Evolutionary conservation across 2,113 vertebrate genomes (phyloP), one percentile per base, ranked within the genome.

Genomic region (Turnix velox): DNA sequence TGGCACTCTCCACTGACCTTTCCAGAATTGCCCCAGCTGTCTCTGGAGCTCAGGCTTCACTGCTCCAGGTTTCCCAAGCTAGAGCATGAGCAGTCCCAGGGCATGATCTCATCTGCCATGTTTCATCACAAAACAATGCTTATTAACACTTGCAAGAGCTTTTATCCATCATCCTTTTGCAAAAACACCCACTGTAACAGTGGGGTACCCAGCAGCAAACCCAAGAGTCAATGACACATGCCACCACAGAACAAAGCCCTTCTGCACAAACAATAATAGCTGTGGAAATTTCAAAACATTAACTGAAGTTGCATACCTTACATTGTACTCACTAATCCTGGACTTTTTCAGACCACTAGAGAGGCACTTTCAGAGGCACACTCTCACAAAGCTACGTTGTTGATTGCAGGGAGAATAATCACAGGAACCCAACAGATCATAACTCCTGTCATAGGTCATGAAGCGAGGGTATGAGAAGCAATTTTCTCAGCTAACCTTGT

Each of bases 401-500:
- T 75, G 39, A 40, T 52, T 79, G 73, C 49, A 76, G 49, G 39
- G 66, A 89, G 37, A 91, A 51, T 77, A 95, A 94, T 75, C 74
- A 79, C 74, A 79, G 84, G 63, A 89, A 66, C n/a, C 33, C 86
- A 89, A 72, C 54, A 92, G 81, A 87, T 94, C 66, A 33, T 82
- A 90, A 92, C 40, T 93, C 77, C 87, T 63, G 69, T 46, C 62
- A 73, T 4, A 84, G 45, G n/a, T 15, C 39, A 76, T 20, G 43
- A 46, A 87, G 52, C 19, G 10, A 14, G 14, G 59, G 14, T 67
- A 46, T 65, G 61, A 79, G 84, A 96, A 95, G 94, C 74, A 96
- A 96, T 96, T 95, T 96, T 96, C 92, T 91, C 76, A 66, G 67
- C 78, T 96, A 95, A 95, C 83, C 84, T 96, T 87, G 84, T 96